Evolutionary conservation across 2,888 invertebrate genomes (phyloP).

Genomic region (Meteorus colon): DNA sequence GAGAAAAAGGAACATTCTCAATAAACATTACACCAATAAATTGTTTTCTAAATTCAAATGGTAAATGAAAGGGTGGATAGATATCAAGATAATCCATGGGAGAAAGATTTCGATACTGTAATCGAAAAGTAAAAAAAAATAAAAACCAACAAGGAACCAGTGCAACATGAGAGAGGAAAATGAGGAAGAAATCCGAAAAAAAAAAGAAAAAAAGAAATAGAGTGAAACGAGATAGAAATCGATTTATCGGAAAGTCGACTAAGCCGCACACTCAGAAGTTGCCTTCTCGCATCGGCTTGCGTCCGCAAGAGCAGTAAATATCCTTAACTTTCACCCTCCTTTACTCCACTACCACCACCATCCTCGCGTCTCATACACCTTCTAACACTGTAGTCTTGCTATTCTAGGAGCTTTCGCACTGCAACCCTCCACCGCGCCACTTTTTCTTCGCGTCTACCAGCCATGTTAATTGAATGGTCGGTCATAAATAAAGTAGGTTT

Average conservation of each 20-base stretch:
- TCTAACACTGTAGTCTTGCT: conserved; percentile 22
- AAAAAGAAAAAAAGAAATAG: conserved; percentile 22
- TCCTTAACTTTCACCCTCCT: conserved; percentile 32
- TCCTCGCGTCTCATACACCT: not conserved
- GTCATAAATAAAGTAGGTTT: conserved; percentile 52
- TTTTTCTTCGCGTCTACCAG: conserved; percentile 21
- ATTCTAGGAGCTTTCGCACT: conserved; percentile 17
- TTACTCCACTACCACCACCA: conserved; percentile 14
- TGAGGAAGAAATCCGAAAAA: not conserved
- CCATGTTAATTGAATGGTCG: conserved; percentile 56
- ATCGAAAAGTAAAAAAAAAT: conserved; percentile 29
- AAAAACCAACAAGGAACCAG: conserved; percentile 7
- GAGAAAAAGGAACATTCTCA: not conserved
- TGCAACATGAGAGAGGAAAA: conserved; percentile 6
- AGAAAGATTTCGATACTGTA: conserved; percentile 18
- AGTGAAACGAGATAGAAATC: conserved; percentile 57
- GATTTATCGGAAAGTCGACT: conserved; percentile 58
- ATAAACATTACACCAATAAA: conserved; percentile 16
- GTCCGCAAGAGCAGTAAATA: conserved; percentile 41
- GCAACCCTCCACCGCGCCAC: not conserved
- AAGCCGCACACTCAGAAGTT: conserved; percentile 45
- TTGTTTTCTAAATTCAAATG: conserved; percentile 13
- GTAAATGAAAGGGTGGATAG: conserved; percentile 15
- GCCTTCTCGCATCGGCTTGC: conserved; percentile 38
- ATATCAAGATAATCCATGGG: conserved; percentile 13